These are phyloP conservation scores for Eristalinus aeneus DNA, from an alignment of 2,888 invertebrate genomes.

Conservation along the genomic window DNA sequence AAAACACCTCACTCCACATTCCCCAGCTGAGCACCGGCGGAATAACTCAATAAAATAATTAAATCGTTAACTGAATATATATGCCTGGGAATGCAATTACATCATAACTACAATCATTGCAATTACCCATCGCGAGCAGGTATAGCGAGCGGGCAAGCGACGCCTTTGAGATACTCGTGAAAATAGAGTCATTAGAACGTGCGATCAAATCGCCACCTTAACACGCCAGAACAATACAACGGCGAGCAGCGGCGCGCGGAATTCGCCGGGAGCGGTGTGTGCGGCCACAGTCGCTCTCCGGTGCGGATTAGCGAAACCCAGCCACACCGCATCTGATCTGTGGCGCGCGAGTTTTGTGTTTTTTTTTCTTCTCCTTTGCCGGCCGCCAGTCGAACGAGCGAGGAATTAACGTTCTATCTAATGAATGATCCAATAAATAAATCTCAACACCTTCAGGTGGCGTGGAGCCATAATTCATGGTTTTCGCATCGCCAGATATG, in stretches of 20 bases:
- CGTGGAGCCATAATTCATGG: slow-evolving; percentile 5
- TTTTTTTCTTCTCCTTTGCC: too few relatives aligned
- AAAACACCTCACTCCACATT: too few relatives aligned
- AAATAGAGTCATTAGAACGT: slow-evolving; percentile 40
- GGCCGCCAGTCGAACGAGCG: neutral
- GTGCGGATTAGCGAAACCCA: slow-evolving; percentile 1
- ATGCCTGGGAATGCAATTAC: neutral
- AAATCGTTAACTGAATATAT: neutral
- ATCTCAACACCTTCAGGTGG: neutral
- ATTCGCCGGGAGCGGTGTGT: slow-evolving; percentile 1
- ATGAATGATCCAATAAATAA: slow-evolving; percentile 50
- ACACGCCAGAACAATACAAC: slow-evolving; percentile 2
- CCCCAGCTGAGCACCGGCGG: too few relatives aligned
- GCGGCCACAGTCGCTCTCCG: neutral
- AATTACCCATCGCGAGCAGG: neutral
- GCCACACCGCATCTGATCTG: neutral
- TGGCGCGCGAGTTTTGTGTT: neutral
- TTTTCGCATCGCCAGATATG: neutral
- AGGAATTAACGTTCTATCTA: slow-evolving; percentile 25
- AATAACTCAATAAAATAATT: neutral
- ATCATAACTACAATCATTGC: neutral
- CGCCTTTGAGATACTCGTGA: slow-evolving; percentile 12
- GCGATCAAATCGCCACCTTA: slow-evolving; percentile 24
- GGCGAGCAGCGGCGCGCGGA: neutral
- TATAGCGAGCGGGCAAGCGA: neutral